Evolutionary conservation across 2,888 invertebrate species (phyloP).

Genomic region (Tyria jacobaeae): DNA sequence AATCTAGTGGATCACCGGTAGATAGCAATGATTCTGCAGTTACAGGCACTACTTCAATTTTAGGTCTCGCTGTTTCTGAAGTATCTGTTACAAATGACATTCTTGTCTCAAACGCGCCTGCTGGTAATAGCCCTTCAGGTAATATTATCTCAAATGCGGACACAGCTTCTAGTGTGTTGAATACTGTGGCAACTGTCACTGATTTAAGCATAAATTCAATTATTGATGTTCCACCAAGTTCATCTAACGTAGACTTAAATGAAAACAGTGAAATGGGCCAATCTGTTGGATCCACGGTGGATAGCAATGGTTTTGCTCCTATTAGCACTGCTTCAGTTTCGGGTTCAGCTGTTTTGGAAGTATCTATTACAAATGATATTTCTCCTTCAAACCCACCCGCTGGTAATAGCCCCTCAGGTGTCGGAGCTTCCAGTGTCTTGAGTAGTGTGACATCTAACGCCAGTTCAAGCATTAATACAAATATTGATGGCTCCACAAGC

Average conservation of each 20-base stretch:
- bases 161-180: no score
- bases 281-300: neutral
- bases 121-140: neutral
- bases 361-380: neutral
- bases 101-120: no score
- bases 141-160: neutral
- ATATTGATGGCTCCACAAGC: neutral
- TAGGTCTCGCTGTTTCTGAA: neutral
- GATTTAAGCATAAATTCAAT: neutral
- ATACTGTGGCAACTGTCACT: no score
- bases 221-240: neutral
- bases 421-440: neutral
- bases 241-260: neutral
- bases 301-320: neutral
- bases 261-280: neutral
- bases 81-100: no score
- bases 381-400: neutral
- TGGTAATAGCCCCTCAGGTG: neutral
- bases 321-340: neutral
- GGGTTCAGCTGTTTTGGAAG: neutral
- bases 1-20: neutral
- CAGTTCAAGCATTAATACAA: neutral
- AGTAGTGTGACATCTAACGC: neutral
- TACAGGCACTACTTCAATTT: neutral
- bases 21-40: neutral